A percentile compares a stretch with the other conserved stretches of the same genome.
Conservation (phyloP, 2,113 vertebrate genomes). For the Chionodraco myersi region DNA sequence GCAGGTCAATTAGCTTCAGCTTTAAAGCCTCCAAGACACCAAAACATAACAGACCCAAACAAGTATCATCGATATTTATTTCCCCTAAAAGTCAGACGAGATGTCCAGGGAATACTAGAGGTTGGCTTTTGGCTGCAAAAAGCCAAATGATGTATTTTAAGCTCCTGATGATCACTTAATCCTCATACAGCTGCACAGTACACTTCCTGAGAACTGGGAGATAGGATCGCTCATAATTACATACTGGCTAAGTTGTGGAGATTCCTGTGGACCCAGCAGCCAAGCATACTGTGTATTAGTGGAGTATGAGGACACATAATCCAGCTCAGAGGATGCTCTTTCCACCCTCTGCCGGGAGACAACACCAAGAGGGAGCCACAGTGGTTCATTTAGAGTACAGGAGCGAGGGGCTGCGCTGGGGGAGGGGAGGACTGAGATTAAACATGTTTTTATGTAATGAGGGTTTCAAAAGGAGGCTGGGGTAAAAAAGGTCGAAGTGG, state of each 20-base stretch:
- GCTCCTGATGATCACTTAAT: conserved; percentile 76
- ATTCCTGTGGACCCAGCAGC: conserved; percentile 54
- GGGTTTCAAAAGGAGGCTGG: conserved; percentile 58
- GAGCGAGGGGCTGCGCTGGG: conserved; percentile 53
- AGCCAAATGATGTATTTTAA: conserved; percentile 74
- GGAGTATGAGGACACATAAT: conserved; percentile 70
- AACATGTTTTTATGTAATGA: conserved; percentile 80
- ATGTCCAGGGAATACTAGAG: conserved; percentile 74
- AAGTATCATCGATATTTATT: not conserved
- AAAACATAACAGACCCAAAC: not conserved
- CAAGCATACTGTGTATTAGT: conserved; percentile 67
- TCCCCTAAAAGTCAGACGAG: conserved; percentile 8
- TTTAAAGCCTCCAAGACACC: not conserved
- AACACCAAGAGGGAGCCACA: conserved; percentile 32
- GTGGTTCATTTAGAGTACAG: conserved; percentile 63
- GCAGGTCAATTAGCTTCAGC: not conserved
- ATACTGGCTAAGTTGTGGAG: conserved; percentile 70
- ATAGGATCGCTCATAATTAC: conserved; percentile 75
- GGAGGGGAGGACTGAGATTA: conserved; percentile 72
- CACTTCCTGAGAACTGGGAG: conserved; percentile 64
- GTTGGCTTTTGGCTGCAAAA: conserved; percentile 69
- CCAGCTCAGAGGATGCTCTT: conserved; percentile 73
- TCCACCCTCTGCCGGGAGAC: conserved; percentile 51
- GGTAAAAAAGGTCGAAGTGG: conserved; percentile 47
- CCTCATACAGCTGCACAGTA: conserved; percentile 71